phyloP scores from a whole-genome alignment of 2,888 invertebrate genomes.

The Trachelus troglodyta region DNA sequence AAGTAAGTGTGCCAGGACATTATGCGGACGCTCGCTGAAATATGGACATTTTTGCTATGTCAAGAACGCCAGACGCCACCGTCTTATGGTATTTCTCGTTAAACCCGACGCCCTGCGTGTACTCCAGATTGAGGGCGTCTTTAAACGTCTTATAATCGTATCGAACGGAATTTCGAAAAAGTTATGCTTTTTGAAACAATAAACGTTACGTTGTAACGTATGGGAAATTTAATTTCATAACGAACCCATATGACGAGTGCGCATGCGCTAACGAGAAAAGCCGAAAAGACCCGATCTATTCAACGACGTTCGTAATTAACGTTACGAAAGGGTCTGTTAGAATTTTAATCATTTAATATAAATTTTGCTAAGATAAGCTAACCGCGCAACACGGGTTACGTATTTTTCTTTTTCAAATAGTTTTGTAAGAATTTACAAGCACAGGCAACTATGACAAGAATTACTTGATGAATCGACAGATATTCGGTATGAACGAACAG shows the following conservation, averaged over 20 bases:
- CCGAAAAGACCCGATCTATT: not conserved
- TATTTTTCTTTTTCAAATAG: not conserved
- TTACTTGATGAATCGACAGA: not conserved
- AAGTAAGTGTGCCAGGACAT: conserved; percentile 1
- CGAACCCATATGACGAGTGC: not conserved
- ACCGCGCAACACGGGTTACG: not conserved
- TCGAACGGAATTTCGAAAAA: not conserved
- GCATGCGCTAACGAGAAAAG: not conserved
- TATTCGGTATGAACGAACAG: not conserved
- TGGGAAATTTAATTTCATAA: not conserved
- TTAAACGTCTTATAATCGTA: not conserved
- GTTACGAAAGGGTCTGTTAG: not conserved
- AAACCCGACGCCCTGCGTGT: not conserved
- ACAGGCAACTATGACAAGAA: not conserved
- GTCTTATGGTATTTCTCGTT: not conserved
- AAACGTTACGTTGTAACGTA: not conserved
- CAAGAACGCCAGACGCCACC: not conserved
- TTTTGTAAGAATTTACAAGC: not conserved
- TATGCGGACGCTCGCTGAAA: not conserved
- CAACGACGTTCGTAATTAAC: not conserved
- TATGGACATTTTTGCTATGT: not conserved
- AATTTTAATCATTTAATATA: too few relatives aligned
- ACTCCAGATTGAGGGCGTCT: not conserved
- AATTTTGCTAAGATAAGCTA: too few relatives aligned
- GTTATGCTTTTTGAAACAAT: not conserved